Evolutionary conservation across 2,113 vertebrate species (phyloP), one percentile per base, ranked within the genome.

Genomic region (Hyla sarda): DNA sequence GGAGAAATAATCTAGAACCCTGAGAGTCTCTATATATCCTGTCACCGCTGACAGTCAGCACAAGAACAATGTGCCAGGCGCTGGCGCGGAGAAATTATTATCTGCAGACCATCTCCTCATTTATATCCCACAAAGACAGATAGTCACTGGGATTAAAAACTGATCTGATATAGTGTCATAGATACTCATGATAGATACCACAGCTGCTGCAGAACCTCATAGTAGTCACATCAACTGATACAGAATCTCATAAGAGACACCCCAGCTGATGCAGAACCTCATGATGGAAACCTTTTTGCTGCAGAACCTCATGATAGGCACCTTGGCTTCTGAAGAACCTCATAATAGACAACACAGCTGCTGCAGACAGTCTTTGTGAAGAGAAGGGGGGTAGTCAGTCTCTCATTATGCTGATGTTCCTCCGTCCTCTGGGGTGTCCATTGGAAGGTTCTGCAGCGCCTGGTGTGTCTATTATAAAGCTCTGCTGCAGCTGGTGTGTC

Each of bases 1-100:
- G 19, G 28, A 73, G 71, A 13, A 73, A n/a, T 58, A 21, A 78
- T 79, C 76, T 14, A 37, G 8, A 32, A 11, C 10, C 32, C 30
- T 34, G 74, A n/a, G 45, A 23, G 50, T 78, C 13, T 79, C 50
- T 79, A 16, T 17, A 30, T 50, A 58, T 58, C 52, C 21, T 37
- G 76, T 58, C 76, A 79, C 52, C 32, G 23, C 76, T 56, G 74
- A 77, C 73, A 34, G 76, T 52, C 76, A 58, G 30, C 19, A 79
- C 6, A 52, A 58, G 12, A 58, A 58, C 11, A 58, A 79, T 34
- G 16, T 34, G 21, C n/a, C 76, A 79, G 75, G 50, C 76, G 21
- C 52, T 25, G 56, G 23, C 47, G 67, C 34, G 19, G 19, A 71
- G 67, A 71, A 41, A 71, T 41, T 10, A 41, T 71, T 41, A 71